Evolutionary conservation across 2,113 vertebrate species (phyloP).

Genomic region (Thalassarche chlororhynchos): DNA sequence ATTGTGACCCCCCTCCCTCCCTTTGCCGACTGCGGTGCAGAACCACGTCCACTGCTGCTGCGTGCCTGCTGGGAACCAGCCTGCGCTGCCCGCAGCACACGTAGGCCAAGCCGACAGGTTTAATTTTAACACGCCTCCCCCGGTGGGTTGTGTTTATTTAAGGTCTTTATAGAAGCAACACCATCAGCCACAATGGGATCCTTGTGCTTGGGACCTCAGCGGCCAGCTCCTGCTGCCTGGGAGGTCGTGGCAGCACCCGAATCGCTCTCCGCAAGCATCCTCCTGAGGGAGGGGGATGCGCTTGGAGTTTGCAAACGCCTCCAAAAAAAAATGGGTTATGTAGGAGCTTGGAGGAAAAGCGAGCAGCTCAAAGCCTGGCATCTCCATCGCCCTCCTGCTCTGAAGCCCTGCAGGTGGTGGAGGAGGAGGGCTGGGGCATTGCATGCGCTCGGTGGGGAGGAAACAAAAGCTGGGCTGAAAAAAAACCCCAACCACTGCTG

Average conservation of each 20-base stretch:
- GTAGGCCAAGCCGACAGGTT: neutral
- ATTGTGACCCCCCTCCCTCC: fast-evolving
- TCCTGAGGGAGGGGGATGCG: neutral
- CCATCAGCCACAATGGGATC: neutral
- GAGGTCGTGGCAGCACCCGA: neutral
- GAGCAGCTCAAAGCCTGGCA: fast-evolving
- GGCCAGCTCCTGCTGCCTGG: neutral
- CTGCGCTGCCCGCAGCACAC: neutral
- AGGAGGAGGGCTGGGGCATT: neutral
- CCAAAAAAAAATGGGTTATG: neutral
- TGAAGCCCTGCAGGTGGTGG: fast-evolving
- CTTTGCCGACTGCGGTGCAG: fast-evolving
- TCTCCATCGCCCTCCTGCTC: neutral
- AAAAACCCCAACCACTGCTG: fast-evolving
- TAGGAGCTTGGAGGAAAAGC: neutral
- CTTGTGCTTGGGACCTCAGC: neutral
- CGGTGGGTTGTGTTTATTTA: neutral
- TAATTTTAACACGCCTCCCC: conserved; percentile 15
- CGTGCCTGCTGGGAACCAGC: neutral
- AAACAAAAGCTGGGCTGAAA: neutral
- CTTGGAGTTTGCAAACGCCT: neutral
- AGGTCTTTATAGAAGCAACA: neutral
- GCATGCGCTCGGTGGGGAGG: fast-evolving
- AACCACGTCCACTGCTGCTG: fast-evolving
- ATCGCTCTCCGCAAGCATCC: neutral